A percentile compares a stretch with the other conserved stretches of the same genome.
These are phyloP conservation scores for Tenodera sinensis DNA, from an alignment of 2,888 invertebrate genomes.

Conservation along the genomic window DNA sequence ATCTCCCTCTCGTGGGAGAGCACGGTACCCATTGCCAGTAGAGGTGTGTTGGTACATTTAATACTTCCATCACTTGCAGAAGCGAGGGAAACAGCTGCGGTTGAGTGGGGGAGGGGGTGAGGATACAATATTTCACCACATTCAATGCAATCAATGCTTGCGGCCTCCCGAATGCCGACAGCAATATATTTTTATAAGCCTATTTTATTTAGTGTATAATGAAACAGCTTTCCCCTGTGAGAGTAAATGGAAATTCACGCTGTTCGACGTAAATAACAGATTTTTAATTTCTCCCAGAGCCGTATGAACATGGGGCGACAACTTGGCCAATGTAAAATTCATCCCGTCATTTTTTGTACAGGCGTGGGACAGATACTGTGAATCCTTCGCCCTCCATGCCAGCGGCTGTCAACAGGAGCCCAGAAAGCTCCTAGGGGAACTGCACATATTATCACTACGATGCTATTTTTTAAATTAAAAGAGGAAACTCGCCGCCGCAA, in stretches of 20 bases:
- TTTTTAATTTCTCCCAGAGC: not conserved
- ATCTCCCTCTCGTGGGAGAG: not conserved
- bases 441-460: no score
- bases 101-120: not conserved
- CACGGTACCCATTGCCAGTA: not conserved
- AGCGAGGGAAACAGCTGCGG: not conserved
- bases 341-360: not conserved
- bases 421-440: no score
- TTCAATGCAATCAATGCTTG: not conserved
- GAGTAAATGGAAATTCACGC: not conserved
- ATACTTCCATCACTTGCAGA: not conserved
- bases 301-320: not conserved
- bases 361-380: no score
- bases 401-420: no score
- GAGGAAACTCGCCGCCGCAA: no score
- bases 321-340: not conserved
- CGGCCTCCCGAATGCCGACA: not conserved
- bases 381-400: no score
- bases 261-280: not conserved
- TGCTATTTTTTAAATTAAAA: no score
- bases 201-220: not conserved
- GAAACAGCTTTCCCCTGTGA: not conserved
- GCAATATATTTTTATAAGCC: not conserved
- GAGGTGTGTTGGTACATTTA: not conserved
- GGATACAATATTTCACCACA: not conserved